Evolutionary conservation across 2,888 invertebrate species (phyloP), one percentile per base, ranked within the genome.

Genomic region (Xylota sylvarum): DNA sequence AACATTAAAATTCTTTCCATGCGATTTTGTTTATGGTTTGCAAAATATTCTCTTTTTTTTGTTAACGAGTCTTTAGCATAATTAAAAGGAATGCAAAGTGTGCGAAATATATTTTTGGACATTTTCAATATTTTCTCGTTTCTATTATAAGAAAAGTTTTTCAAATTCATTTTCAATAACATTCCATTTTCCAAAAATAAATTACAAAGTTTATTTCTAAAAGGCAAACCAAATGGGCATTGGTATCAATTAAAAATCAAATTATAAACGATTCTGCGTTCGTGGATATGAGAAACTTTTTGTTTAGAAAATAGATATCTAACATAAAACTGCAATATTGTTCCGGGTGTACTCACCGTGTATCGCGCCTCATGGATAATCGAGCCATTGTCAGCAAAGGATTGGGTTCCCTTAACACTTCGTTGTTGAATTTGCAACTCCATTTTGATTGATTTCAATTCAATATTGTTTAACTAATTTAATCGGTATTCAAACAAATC

Each of bases 301-400:
- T 5, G 4, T 14, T 5, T 2, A 6, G 14, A 43, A 14, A 43
- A 60, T 2, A 23, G 12, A 17, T 1, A 50, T 23, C 1, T 1
- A 40, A 27, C 27, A 17, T 17, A 7, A 2, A 64, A 60, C 60
- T 14, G 32, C 30, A 23, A 9, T n/a, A n/a, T n/a, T n/a, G 27
- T 14, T 50, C 23, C 50, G 32, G 32, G 2, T 37, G 10, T 78
- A 91, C 92, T 92, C 90, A 92, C 92, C 90, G 91, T 91, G 88
- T 91, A 92, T 88, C 92, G 88, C 70, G 91, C 88, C 56, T 92
- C 91, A 78, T 90, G 90, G 88, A 91, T 91, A 67, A 89, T 89
- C 65, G 89, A 89, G 84, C 90, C 90, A 88, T 90, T 90, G 73
- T 89, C 88, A 23, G 89, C 88, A 82, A 90, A 90, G 52, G 89